Evolutionary conservation across 92 coral and sea anemone species (phyloP).

Genomic region (Epizoanthus stellaris): DNA sequence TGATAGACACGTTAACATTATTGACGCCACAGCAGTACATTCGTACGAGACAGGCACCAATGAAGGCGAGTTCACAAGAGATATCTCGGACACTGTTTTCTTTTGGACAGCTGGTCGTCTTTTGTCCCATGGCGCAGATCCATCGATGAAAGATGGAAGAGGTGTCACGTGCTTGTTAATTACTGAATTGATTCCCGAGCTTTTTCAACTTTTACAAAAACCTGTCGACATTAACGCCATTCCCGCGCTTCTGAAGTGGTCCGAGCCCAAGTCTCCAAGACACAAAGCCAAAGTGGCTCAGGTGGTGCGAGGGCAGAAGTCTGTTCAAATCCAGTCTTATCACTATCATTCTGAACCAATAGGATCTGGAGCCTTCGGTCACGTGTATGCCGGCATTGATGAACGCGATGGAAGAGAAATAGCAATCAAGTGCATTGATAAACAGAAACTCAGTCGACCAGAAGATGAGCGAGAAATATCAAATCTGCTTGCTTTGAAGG

Average conservation of each 20-base stretch:
- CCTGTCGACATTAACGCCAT: slow-evolving; percentile 31
- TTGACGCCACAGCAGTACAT: background rate
- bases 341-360: slow-evolving; percentile 51
- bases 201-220: slow-evolving; percentile 2
- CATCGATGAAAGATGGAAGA: slow-evolving; percentile 8
- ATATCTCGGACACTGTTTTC: slow-evolving; percentile 2
- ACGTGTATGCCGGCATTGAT: slow-evolving; percentile 58
- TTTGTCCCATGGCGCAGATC: slow-evolving; percentile 32
- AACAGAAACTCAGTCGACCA: slow-evolving; percentile 38
- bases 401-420: slow-evolving; percentile 65
- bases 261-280: slow-evolving; percentile 19
- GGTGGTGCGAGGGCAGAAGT: slow-evolving; percentile 55
- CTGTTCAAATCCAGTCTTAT: slow-evolving; percentile 11
- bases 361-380: slow-evolving; percentile 58
- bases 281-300: slow-evolving; percentile 38
- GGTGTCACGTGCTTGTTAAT: slow-evolving; percentile 6
- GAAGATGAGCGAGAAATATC: slow-evolving; percentile 58
- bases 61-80: slow-evolving; percentile 3
- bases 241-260: slow-evolving; percentile 35
- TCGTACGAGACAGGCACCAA: background rate
- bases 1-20: background rate
- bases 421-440: slow-evolving; percentile 60
- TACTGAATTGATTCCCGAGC: background rate
- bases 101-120: slow-evolving; percentile 45
- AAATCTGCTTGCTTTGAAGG: slow-evolving; percentile 48